A percentile compares a stretch with the other conserved stretches of the same genome.
phyloP scores from a whole-genome alignment of 2,888 invertebrate genomes.

The Teinopalpus imperialis region DNA sequence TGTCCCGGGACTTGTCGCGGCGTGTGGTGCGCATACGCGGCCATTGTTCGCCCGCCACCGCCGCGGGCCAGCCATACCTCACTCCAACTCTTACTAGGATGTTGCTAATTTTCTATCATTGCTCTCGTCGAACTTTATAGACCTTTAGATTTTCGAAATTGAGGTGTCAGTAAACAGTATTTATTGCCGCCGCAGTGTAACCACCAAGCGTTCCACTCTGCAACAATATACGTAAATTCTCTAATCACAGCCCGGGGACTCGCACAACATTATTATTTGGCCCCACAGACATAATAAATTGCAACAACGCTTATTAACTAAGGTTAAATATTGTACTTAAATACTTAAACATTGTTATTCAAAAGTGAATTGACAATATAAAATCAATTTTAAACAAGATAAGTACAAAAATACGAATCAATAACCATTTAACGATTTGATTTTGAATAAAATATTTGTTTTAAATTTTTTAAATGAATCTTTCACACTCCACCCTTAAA shows the following conservation, averaged over 20 bases:
- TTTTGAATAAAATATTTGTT: no score
- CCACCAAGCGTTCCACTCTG: slow-evolving; percentile 37
- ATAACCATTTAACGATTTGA: no score
- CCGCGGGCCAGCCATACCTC: slow-evolving; percentile 72
- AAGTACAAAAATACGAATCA: no score
- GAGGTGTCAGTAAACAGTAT: slow-evolving; percentile 74
- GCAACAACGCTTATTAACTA: slow-evolving; percentile 15
- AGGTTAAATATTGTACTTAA: slow-evolving; percentile 11
- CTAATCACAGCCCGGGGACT: slow-evolving; percentile 54
- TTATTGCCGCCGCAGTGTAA: slow-evolving; percentile 59
- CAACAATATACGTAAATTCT: slow-evolving; percentile 49
- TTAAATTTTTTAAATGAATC: no score
- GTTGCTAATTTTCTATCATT: slow-evolving; percentile 81
- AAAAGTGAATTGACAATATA: no score
- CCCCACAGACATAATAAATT: slow-evolving; percentile 31
- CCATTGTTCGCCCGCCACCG: slow-evolving; percentile 58
- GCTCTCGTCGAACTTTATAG: slow-evolving; percentile 72
- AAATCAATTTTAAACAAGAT: no score
- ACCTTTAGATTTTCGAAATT: slow-evolving; percentile 70
- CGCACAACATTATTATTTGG: slow-evolving; percentile 36
- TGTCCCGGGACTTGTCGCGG: slow-evolving; percentile 50
- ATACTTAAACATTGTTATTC: slow-evolving; percentile 7
- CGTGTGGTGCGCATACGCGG: slow-evolving; percentile 51
- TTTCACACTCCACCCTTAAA: no score
- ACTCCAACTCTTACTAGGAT: slow-evolving; percentile 75